These are phyloP conservation scores for Tiliacea citrago DNA, from an alignment of 2,888 invertebrate genomes.

Conservation along the genomic window DNA sequence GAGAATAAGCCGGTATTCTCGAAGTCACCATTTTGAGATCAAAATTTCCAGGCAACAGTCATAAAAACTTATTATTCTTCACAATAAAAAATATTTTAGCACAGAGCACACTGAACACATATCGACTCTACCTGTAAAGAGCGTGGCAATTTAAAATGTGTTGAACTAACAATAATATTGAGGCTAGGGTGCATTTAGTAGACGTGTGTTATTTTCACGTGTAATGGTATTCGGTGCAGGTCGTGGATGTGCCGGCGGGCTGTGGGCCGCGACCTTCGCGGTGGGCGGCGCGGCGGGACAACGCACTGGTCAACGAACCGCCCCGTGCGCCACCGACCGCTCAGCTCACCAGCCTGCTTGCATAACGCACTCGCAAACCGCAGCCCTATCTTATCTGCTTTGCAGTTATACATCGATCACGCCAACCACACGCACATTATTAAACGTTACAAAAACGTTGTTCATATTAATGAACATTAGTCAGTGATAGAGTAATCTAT, in stretches of 20 bases:
- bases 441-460: constrained; percentile 57
- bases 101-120: constrained; percentile 88
- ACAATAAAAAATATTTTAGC: constrained; percentile 83
- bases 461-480: constrained; percentile 71
- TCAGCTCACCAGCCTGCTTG: constrained; percentile 84
- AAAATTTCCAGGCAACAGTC: constrained; percentile 84
- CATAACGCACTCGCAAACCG: constrained; percentile 82
- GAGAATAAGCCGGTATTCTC: constrained; percentile 91
- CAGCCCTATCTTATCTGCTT: constrained; percentile 80
- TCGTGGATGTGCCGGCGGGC: constrained; percentile 75
- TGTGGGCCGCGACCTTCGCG: constrained; percentile 89
- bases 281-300: constrained; percentile 86
- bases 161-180: constrained; percentile 70
- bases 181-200: constrained; percentile 15
- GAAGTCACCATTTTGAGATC: constrained; percentile 92
- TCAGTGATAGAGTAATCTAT: constrained; percentile 71
- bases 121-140: constrained; percentile 87
- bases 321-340: constrained; percentile 79
- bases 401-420: constrained; percentile 75
- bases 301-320: constrained; percentile 90
- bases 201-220: constrained; percentile 53
- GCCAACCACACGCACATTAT: constrained; percentile 67
- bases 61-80: constrained; percentile 76
- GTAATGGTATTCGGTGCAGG: constrained; percentile 67
- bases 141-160: constrained; percentile 73